Conservation (phyloP, 2,888 invertebrate genomes). For the Hyles lineata region DNA sequence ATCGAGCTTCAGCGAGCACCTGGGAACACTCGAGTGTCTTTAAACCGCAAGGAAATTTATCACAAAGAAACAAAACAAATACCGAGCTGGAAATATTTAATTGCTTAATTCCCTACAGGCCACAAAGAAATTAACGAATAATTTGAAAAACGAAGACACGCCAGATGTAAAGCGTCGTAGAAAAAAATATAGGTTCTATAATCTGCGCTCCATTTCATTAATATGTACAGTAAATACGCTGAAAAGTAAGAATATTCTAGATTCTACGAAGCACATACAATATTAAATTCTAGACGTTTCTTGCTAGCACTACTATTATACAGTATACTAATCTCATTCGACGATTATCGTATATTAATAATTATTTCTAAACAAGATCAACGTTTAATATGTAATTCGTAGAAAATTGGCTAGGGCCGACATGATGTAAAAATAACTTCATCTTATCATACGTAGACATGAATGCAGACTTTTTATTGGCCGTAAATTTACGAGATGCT, state of each 20-base stretch:
- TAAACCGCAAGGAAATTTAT: no score
- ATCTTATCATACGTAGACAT: slow-evolving; percentile 41
- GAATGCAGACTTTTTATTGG: slow-evolving; percentile 24
- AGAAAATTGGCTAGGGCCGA: background rate
- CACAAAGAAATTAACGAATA: background rate
- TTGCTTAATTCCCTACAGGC: background rate
- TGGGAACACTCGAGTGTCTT: no score
- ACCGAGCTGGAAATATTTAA: no score
- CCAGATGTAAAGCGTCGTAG: background rate
- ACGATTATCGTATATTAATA: background rate
- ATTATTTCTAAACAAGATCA: background rate
- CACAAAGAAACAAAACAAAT: no score
- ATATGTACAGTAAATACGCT: background rate
- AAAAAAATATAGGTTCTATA: background rate
- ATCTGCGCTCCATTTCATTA: background rate
- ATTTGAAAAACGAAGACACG: background rate
- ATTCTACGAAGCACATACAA: background rate
- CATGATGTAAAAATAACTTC: slow-evolving; percentile 35
- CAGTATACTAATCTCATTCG: background rate
- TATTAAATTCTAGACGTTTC: background rate
- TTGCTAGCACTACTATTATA: background rate
- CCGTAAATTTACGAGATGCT: slow-evolving; percentile 36
- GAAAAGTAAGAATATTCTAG: background rate
- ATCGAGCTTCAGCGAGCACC: no score
- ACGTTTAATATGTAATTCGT: background rate